Percentiles rank a stretch among this genome's conserved stretches.
Evolutionary conservation across 2,113 vertebrate species (phyloP).

Genomic region (Microtus richardsoni): DNA sequence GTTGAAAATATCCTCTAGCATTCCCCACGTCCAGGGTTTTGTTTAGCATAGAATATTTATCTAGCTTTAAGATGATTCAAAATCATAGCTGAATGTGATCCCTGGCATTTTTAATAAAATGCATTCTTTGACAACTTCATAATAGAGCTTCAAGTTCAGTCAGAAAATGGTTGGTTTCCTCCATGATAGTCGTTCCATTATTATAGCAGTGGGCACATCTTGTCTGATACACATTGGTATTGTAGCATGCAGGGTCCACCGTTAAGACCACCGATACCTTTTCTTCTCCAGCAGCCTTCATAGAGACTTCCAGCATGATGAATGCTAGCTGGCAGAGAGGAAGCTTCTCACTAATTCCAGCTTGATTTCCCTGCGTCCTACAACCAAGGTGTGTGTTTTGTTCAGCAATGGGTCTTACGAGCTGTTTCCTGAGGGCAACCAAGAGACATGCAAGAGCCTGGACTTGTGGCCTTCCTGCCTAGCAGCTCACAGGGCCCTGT

Average conservation of each 20-base stretch:
- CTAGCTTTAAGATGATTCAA: neutral
- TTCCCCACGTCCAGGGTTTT: neutral
- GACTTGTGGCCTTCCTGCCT: neutral
- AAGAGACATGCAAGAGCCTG: neutral
- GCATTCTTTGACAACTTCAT: neutral
- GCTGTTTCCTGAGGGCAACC: neutral
- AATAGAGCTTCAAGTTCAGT: neutral
- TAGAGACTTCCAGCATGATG: neutral
- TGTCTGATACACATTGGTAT: neutral
- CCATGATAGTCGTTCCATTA: neutral
- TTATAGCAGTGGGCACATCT: neutral
- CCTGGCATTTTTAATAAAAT: neutral
- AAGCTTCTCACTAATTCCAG: neutral
- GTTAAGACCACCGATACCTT: neutral
- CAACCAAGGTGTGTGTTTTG: neutral
- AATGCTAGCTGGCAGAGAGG: neutral
- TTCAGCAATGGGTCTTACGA: neutral
- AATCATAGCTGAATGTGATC: neutral
- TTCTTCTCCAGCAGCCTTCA: neutral
- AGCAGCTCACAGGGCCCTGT: neutral
- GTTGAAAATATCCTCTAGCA: constrained; percentile 18
- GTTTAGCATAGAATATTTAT: neutral
- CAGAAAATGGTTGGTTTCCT: neutral
- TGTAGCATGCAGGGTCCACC: neutral
- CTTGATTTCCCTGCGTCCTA: neutral